Conservation (phyloP, 2,113 vertebrate genomes). For the Heterochromis multidens region DNA sequence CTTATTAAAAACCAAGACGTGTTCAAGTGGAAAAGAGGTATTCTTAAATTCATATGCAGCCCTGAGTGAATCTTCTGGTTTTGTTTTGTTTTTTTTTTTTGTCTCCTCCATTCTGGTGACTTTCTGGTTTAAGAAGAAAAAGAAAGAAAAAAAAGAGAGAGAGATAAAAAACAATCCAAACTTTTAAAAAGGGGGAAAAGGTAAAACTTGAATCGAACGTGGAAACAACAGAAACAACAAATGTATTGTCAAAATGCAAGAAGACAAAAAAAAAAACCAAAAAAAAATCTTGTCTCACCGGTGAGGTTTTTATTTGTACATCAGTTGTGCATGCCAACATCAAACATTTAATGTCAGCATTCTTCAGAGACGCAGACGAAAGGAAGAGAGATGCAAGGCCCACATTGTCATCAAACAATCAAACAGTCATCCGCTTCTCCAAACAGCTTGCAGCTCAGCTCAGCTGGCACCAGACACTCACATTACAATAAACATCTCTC, state of each 20-base stretch:
- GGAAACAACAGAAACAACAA: conserved; percentile 66
- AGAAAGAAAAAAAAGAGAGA: background rate
- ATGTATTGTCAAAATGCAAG: conserved; percentile 59
- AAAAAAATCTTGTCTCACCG: conserved; percentile 54
- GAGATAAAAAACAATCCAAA: conserved; percentile 44
- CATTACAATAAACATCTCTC: conserved; percentile 69
- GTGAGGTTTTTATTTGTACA: conserved; percentile 70
- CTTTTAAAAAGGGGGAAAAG: conserved; percentile 43
- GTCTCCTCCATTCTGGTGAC: background rate
- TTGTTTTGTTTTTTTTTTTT: background rate
- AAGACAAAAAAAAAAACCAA: conserved; percentile 2
- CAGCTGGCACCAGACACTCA: conserved; percentile 73
- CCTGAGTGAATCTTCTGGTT: conserved; percentile 12
- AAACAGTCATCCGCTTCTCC: conserved; percentile 70
- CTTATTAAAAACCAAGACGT: conserved; percentile 40
- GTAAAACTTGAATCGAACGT: conserved; percentile 57
- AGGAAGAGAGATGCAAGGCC: conserved; percentile 70
- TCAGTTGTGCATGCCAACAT: conserved; percentile 71
- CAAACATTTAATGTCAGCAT: conserved; percentile 75
- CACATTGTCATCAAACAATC: conserved; percentile 77
- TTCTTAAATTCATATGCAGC: conserved; percentile 35
- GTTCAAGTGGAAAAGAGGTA: conserved; percentile 42
- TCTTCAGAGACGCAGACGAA: conserved; percentile 76
- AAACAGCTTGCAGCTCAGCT: conserved; percentile 74
- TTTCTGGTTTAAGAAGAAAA: conserved; percentile 29